Percentiles rank a stretch among this genome's conserved stretches.
Conservation (phyloP, 2,797 vertebrate species). For the Sorex maritimensis region DNA sequence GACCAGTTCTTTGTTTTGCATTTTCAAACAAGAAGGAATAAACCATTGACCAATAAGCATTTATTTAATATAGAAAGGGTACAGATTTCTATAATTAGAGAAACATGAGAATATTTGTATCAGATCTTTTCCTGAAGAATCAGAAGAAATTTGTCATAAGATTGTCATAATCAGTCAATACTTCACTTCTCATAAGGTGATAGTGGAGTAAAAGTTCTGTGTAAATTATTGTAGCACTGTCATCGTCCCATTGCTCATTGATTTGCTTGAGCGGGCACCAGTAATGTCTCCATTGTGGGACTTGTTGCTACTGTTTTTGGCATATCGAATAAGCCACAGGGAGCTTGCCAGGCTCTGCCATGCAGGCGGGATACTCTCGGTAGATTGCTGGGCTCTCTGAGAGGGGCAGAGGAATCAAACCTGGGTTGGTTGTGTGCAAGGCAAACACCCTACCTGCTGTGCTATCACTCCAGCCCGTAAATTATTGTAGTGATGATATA, state of each 20-base stretch:
- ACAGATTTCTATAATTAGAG: conserved; percentile 29
- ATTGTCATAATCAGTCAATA: conserved; percentile 55
- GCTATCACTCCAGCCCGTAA: background rate
- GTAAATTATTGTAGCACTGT: background rate
- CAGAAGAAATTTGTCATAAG: conserved; percentile 73
- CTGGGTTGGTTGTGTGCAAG: too few relatives aligned
- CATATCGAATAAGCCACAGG: too few relatives aligned
- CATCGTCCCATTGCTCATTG: too few relatives aligned
- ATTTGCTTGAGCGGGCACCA: too few relatives aligned
- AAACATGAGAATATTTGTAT: background rate
- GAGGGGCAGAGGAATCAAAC: too few relatives aligned
- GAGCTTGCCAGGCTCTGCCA: too few relatives aligned
- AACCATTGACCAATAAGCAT: background rate
- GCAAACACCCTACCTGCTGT: too few relatives aligned
- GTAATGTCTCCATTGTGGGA: too few relatives aligned
- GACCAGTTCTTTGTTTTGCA: conserved; percentile 48
- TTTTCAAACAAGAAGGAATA: background rate
- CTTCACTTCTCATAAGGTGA: conserved; percentile 76
- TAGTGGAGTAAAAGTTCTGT: conserved; percentile 23
- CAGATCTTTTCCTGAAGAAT: conserved; percentile 47
- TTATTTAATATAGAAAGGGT: conserved; percentile 34
- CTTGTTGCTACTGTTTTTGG: too few relatives aligned
- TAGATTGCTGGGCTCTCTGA: too few relatives aligned
- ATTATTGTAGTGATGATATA: too few relatives aligned
- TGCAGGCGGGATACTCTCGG: too few relatives aligned